Percentiles rank a stretch among this genome's conserved stretches.
phyloP scores from a whole-genome alignment of 2,888 invertebrate species.

The Netelia fuscicornis region DNA sequence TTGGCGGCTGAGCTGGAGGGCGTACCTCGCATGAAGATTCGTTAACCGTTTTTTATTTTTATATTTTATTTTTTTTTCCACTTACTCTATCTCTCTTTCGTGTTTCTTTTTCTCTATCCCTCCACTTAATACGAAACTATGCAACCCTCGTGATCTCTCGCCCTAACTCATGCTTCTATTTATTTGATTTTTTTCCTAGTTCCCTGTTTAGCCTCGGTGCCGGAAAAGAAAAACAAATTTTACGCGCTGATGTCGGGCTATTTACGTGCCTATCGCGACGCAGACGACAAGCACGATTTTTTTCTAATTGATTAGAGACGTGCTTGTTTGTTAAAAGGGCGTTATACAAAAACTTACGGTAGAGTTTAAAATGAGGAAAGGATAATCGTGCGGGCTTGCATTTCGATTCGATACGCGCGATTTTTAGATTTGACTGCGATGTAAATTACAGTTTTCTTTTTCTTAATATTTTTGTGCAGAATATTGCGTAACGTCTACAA shows the following conservation, averaged over 20 bases:
- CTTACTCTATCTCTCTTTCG: constrained; percentile 28
- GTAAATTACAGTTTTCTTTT: neutral
- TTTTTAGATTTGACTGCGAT: neutral
- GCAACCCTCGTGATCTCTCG: constrained; percentile 39
- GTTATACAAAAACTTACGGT: neutral
- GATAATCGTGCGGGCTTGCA: neutral
- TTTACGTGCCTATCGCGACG: neutral
- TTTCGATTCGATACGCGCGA: neutral
- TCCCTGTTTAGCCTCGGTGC: constrained; percentile 10
- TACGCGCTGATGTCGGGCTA: constrained; percentile 7
- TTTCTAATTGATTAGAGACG: too few relatives aligned
- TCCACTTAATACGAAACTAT: constrained; percentile 26
- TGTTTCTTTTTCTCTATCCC: constrained; percentile 25
- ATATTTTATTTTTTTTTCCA: constrained; percentile 30
- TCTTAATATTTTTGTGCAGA: neutral
- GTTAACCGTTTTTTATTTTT: constrained; percentile 34
- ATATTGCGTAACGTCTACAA: neutral
- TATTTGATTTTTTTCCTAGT: constrained; percentile 9
- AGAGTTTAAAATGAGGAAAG: neutral
- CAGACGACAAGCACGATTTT: too few relatives aligned
- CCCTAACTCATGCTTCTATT: constrained; percentile 52
- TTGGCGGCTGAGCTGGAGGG: constrained; percentile 69
- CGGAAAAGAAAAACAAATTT: neutral
- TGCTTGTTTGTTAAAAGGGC: neutral
- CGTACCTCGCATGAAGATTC: constrained; percentile 65